These are phyloP conservation scores for Aethes cnicana DNA, from an alignment of 2,888 invertebrate genomes.

Conservation along the genomic window DNA sequence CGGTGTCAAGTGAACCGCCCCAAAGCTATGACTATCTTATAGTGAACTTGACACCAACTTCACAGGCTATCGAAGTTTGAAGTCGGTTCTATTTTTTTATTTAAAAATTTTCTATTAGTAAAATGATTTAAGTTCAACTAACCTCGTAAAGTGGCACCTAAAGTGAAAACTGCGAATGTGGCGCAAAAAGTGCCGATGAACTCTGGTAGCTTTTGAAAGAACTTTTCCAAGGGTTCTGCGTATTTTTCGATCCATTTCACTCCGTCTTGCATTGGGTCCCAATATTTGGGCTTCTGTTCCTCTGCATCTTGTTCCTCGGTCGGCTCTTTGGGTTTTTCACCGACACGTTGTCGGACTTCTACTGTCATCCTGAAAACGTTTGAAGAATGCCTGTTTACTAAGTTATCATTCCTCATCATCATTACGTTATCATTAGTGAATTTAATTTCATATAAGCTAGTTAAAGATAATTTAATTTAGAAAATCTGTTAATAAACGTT, in stretches of 20 bases:
- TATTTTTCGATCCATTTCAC: conserved; percentile 85
- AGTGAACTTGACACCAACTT: too few relatives aligned
- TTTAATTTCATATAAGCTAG: too few relatives aligned
- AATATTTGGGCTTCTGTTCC: conserved; percentile 46
- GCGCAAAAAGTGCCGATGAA: conserved; percentile 80
- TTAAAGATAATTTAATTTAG: too few relatives aligned
- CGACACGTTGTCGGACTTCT: conserved; percentile 41
- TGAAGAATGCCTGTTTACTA: too few relatives aligned
- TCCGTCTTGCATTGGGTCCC: conserved; percentile 81
- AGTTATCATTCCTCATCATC: too few relatives aligned
- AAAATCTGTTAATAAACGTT: too few relatives aligned
- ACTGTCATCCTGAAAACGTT: conserved; percentile 45
- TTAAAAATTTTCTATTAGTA: too few relatives aligned
- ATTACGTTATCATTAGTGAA: too few relatives aligned
- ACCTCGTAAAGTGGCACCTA: conserved; percentile 85
- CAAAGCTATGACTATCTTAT: too few relatives aligned
- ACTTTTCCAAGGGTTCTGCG: conserved; percentile 73
- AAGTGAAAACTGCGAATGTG: conserved; percentile 82
- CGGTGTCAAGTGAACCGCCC: too few relatives aligned
- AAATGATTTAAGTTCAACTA: conserved; percentile 35
- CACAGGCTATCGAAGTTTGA: too few relatives aligned
- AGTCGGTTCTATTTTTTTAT: too few relatives aligned
- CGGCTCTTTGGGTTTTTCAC: conserved; percentile 20
- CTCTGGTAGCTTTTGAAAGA: conserved; percentile 81
- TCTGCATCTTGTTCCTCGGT: conserved; percentile 36